These are phyloP conservation scores for Lycaon pictus DNA, from an alignment of 2,113 vertebrate species.

Conservation along the genomic window DNA sequence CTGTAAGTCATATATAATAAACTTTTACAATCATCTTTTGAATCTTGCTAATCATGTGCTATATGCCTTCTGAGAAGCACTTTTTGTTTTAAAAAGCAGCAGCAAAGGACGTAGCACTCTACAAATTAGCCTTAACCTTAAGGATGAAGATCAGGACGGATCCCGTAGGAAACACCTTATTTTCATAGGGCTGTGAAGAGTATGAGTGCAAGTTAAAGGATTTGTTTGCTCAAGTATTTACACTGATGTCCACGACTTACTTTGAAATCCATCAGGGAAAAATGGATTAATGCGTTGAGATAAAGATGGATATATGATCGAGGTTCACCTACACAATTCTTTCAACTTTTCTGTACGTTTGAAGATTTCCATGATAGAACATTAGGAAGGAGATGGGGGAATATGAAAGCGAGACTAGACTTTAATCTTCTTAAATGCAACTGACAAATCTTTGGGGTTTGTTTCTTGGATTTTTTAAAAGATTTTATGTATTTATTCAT, in stretches of 20 bases:
- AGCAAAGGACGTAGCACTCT: neutral
- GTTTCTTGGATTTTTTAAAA: no score
- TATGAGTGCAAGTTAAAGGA: neutral
- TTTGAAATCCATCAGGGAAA: constrained; percentile 33
- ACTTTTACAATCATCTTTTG: neutral
- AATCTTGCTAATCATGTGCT: neutral
- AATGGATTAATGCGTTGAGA: neutral
- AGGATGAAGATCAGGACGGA: constrained; percentile 21
- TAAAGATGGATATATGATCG: neutral
- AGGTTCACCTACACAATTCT: neutral
- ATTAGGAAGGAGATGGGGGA: neutral
- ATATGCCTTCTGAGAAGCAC: neutral
- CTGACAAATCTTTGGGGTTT: neutral
- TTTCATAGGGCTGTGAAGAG: constrained; percentile 16
- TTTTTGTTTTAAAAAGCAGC: neutral
- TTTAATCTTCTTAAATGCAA: constrained; percentile 56
- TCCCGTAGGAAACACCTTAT: neutral
- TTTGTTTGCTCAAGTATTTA: no score
- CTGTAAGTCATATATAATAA: neutral
- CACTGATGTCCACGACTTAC: neutral
- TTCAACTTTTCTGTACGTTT: neutral
- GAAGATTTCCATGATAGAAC: neutral
- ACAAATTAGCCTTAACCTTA: neutral
- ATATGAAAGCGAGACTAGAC: neutral
- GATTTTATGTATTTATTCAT: no score